These are phyloP conservation scores for Hippopotamyrus pictus DNA, from an alignment of 2,797 vertebrate genomes.

Conservation along the genomic window DNA sequence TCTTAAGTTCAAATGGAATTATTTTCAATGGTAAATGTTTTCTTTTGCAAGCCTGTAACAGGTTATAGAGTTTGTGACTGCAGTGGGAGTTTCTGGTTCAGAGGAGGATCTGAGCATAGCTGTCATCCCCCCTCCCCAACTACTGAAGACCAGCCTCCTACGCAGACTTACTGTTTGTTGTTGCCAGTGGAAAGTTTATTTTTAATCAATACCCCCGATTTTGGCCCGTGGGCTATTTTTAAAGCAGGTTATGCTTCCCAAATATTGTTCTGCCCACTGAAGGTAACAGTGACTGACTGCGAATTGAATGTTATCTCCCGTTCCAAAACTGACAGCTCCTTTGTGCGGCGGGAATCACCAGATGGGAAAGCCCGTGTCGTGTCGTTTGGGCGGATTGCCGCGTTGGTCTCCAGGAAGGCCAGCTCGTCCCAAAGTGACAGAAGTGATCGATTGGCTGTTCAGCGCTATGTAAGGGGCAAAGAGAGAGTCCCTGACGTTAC, in stretches of 20 bases:
- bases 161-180: not conserved
- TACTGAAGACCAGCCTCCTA: not conserved
- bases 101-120: not conserved
- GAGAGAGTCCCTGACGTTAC: not conserved
- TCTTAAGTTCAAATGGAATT: not conserved
- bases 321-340: not conserved
- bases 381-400: not conserved
- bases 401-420: not conserved
- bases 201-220: not conserved
- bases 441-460: not conserved
- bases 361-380: not conserved
- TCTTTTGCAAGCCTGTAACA: not conserved
- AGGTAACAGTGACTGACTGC: not conserved
- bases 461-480: not conserved
- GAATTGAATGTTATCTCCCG: not conserved
- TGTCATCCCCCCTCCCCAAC: not conserved
- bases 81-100: not conserved
- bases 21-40: not conserved
- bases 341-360: not conserved
- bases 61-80: not conserved
- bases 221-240: not conserved
- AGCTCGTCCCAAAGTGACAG: not conserved
- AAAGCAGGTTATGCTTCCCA: not conserved
- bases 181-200: not conserved
- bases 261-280: not conserved